These are phyloP conservation scores for Hestina assimilis DNA, from an alignment of 1,140 invertebrate genomes.

Conservation along the genomic window DNA sequence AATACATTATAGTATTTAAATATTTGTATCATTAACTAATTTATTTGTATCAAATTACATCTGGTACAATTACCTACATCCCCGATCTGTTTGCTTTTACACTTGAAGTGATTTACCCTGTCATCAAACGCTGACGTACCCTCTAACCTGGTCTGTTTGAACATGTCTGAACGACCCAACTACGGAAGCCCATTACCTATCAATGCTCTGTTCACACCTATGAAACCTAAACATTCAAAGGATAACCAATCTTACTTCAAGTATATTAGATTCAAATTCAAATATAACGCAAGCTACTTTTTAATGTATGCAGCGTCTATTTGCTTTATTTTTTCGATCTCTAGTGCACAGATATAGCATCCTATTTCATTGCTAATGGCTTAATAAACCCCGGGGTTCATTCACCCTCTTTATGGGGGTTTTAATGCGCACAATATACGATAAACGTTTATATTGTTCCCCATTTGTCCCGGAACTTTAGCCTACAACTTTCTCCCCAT, in stretches of 20 bases:
- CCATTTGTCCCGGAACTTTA: conserved; percentile 16
- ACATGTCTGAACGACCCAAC: conserved; percentile 11
- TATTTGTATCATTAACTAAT: neutral
- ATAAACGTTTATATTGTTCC: conserved; percentile 26
- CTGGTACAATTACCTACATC: neutral
- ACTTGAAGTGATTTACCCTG: conserved; percentile 17
- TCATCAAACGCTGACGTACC: neutral
- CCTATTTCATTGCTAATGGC: conserved; percentile 56
- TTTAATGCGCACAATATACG: conserved; percentile 29
- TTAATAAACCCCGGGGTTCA: conserved; percentile 46
- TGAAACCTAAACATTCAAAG: neutral
- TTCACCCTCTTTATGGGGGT: conserved; percentile 38
- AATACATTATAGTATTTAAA: no score
- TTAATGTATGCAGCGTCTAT: conserved; percentile 33
- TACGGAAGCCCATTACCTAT: conserved; percentile 15
- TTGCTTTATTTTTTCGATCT: conserved; percentile 51
- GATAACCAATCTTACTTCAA: neutral
- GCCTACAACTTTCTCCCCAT: conserved; percentile 5
- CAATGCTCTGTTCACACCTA: neutral
- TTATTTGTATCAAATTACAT: neutral
- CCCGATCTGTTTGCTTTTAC: conserved; percentile 19
- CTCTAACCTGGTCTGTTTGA: conserved; percentile 15
- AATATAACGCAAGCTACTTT: conserved; percentile 33
- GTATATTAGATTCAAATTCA: neutral
- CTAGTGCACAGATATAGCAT: conserved; percentile 37